These are phyloP conservation scores for Drosophila asahinai DNA, from an alignment of 1,140 invertebrate species.

Conservation along the genomic window DNA sequence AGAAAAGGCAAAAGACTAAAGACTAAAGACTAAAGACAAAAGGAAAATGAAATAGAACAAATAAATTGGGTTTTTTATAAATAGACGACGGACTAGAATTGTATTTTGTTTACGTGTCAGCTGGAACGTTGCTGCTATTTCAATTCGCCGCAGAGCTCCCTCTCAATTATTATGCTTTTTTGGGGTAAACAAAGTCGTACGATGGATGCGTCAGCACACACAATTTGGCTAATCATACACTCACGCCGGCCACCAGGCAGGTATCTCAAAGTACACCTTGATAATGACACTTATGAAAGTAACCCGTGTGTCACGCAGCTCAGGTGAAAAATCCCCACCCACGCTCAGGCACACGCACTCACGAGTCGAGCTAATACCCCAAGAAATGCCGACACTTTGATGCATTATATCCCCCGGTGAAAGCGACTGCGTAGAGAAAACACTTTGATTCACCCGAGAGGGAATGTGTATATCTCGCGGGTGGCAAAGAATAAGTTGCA, in stretches of 20 bases:
- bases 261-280: slow-evolving; percentile 16
- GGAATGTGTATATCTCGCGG: not conserved
- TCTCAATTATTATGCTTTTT: slow-evolving; percentile 18
- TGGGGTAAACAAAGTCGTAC: slow-evolving; percentile 45
- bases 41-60: slow-evolving; percentile 30
- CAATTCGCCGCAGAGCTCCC: not conserved
- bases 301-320: slow-evolving; percentile 51
- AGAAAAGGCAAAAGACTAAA: not conserved
- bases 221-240: slow-evolving; percentile 47
- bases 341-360: slow-evolving; percentile 1
- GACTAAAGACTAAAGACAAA: slow-evolving; percentile 17
- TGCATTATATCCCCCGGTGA: slow-evolving; percentile 26
- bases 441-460: slow-evolving; percentile 11
- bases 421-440: slow-evolving; percentile 11
- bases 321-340: slow-evolving; percentile 22
- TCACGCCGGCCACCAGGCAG: not conserved
- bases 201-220: slow-evolving; percentile 52
- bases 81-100: slow-evolving; percentile 37
- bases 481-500: not conserved
- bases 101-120: slow-evolving; percentile 56
- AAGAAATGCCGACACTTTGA: slow-evolving; percentile 17
- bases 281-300: slow-evolving; percentile 64
- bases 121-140: slow-evolving; percentile 33
- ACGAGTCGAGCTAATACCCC: slow-evolving; percentile 8
- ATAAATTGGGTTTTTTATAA: slow-evolving; percentile 50